Evolutionary conservation across 2,113 vertebrate genomes (phyloP).

Genomic region (Rousettus leschenaultii): DNA sequence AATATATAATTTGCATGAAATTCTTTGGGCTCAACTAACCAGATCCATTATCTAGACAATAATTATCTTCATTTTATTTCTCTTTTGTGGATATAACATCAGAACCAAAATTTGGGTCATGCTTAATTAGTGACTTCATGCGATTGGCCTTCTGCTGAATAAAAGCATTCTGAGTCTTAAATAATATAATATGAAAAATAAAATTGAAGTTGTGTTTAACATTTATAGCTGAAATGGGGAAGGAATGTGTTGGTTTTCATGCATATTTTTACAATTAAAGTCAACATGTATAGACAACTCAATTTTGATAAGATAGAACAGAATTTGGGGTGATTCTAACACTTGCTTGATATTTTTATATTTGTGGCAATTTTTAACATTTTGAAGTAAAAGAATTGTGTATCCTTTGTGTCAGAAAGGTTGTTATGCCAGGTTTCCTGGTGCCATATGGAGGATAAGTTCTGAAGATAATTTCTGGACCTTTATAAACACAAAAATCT

Average conservation of each 20-base stretch:
- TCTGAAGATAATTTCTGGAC: conserved; percentile 53
- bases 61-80: not conserved
- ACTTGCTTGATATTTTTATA: conserved; percentile 60
- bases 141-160: not conserved
- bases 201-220: conserved; percentile 66
- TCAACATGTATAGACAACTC: conserved; percentile 48
- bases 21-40: not conserved
- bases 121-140: not conserved
- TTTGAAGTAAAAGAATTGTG: conserved; percentile 21
- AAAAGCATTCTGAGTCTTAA: not conserved
- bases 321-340: conserved; percentile 54
- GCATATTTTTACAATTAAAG: conserved; percentile 74
- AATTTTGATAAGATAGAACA: conserved; percentile 67
- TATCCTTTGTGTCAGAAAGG: conserved; percentile 45
- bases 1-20: not conserved
- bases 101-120: not conserved
- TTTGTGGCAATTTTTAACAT: conserved; percentile 29
- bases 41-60: not conserved
- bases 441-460: conserved; percentile 55
- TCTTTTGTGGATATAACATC: not conserved
- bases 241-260: conserved; percentile 50
- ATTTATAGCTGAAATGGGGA: conserved; percentile 72
- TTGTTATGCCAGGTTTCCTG: conserved; percentile 2
- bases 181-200: conserved; percentile 66
- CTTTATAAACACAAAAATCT: conserved; percentile 35